Base-by-base conservation (phyloP, 2,113 vertebrate species). In the Spea multiplicata region DNA sequence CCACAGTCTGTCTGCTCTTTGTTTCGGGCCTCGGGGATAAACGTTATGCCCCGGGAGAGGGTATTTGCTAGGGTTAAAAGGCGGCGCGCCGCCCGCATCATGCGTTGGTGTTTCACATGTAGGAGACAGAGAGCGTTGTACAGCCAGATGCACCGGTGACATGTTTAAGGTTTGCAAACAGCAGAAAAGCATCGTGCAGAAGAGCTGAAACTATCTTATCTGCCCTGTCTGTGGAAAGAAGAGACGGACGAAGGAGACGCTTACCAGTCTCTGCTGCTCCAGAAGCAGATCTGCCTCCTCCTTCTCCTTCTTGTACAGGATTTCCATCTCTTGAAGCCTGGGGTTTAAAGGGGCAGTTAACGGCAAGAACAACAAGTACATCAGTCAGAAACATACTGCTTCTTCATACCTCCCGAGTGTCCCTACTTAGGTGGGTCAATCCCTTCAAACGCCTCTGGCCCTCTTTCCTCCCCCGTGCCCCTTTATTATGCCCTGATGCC, bases 241-340 rank as follows among this genome's bases (percentile, higher is more conserved):
- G 50, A 44, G 44, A n/a, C 16, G 57, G 62, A 17, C 13, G 57
- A 62, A 7, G 5, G 52, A 44, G 17, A 6, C 7, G n/a, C 97
- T 91, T 92, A 99, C 97, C 95, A 99, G 92, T 89, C 97, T 95
- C 89, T 99, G 97, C 84, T 99, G 97, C 86, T 99, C 97, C 86
- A 99, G 77, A 66, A 99, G 92, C 77, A 99, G 97, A 85, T 99
- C 97, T 1, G 97, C 97, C 86, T 99, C 97, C 67, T 99, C 97
- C 72, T 99, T 99, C 82, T 99, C 97, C 64, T 98, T 99, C 86
- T 98, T 99, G 88, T 99, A 99, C 3, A 99, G 87, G 83, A 99
- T 98, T 86, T 99, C 97, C 97, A 99, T 99, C 85, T 99, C 97
- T 81, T 98, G 98, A 52, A 99, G 93, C 81, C 97, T 99, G 85